These are phyloP conservation scores for Odontothrips loti DNA, from an alignment of 2,888 invertebrate genomes.

Conservation along the genomic window DNA sequence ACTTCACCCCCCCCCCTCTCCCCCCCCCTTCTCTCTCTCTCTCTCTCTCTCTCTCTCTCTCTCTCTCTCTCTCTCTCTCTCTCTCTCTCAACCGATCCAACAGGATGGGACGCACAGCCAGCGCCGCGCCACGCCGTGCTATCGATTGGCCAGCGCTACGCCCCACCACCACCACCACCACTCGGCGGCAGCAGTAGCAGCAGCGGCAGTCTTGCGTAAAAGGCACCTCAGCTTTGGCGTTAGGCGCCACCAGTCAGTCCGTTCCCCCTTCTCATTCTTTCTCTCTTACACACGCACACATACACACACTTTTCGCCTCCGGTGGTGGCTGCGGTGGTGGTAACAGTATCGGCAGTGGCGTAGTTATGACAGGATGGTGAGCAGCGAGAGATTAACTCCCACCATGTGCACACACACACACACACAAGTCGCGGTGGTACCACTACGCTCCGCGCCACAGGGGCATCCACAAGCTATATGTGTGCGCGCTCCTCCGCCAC, in stretches of 20 bases:
- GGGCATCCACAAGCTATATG: background rate
- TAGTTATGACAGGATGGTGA: background rate
- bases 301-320: background rate
- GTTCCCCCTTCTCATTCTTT: background rate
- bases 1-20: background rate
- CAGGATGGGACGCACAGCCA: background rate
- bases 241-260: background rate
- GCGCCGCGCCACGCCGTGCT: background rate
- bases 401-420: background rate
- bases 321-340: background rate
- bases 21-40: background rate
- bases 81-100: too few relatives aligned
- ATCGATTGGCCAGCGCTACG: background rate
- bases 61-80: too few relatives aligned
- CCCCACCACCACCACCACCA: background rate
- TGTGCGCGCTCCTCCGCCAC: slow-evolving; percentile 12
- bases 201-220: background rate
- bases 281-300: background rate
- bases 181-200: background rate
- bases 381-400: slow-evolving; percentile 23
- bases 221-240: background rate
- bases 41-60: background rate
- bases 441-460: background rate
- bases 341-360: too few relatives aligned
- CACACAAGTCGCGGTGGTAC: background rate